Percentiles rank a stretch among this genome's conserved stretches.
These are phyloP conservation scores for Coleophora deauratella DNA, from an alignment of 2,888 invertebrate species.

Conservation along the genomic window DNA sequence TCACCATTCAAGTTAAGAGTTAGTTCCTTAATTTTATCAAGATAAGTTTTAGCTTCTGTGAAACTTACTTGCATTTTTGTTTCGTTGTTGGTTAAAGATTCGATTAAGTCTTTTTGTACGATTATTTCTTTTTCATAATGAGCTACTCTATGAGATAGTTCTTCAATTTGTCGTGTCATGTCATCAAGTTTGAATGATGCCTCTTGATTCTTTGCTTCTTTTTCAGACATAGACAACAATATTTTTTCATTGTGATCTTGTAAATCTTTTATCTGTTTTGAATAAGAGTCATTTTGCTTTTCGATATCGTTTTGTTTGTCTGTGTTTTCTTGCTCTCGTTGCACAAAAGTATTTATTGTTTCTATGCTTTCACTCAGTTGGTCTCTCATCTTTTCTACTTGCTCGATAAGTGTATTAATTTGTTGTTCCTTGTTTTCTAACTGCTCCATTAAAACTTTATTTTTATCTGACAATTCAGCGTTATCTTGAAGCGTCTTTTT, in stretches of 20 bases:
- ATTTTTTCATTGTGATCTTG: conserved; percentile 28
- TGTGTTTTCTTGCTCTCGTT: conserved; percentile 29
- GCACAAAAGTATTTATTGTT: conserved; percentile 29
- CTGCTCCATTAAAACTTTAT: conserved; percentile 21
- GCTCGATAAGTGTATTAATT: conserved; percentile 25
- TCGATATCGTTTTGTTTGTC: conserved; percentile 23
- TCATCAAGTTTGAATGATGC: conserved; percentile 21
- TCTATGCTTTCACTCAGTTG: conserved; percentile 25
- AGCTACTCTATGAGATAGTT: conserved; percentile 21
- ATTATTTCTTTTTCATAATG: conserved; percentile 26
- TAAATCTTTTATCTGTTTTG: conserved; percentile 22
- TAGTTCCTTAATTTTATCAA: conserved; percentile 30
- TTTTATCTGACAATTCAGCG: conserved; percentile 8
- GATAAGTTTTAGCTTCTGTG: conserved; percentile 25
- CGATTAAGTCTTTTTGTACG: conserved; percentile 29
- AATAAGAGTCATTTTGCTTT: conserved; percentile 20
- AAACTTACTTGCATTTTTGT: conserved; percentile 27
- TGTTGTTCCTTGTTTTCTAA: conserved; percentile 28
- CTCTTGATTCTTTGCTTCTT: conserved; percentile 17
- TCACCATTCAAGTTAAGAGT: conserved; percentile 30
- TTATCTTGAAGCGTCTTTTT: conserved; percentile 23
- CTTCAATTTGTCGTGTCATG: conserved; percentile 21
- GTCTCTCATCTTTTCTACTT: conserved; percentile 25
- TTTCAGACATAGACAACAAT: conserved; percentile 16
- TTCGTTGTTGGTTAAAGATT: conserved; percentile 23